Evolutionary conservation across 2,888 invertebrate genomes (phyloP), one percentile per base, ranked within the genome.

Genomic region (Phlogophora meticulosa): DNA sequence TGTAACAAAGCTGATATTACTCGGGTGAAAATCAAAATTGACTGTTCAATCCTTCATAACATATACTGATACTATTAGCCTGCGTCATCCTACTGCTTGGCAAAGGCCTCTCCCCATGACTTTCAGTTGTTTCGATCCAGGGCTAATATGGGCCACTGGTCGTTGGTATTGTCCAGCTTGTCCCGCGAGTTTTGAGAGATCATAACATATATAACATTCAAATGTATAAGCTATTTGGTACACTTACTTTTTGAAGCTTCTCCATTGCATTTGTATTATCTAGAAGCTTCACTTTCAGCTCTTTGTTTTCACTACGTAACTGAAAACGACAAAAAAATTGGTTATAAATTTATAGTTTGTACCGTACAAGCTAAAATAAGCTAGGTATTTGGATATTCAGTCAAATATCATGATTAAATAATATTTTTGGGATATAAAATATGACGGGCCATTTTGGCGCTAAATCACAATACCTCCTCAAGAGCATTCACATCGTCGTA

Each of bases 201-300:
- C n/a, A n/a, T n/a, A n/a, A n/a, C n/a, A n/a, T n/a, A n/a, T n/a
- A n/a, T n/a, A n/a, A 22, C 15, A 38, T 22, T 15, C 22, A 36
- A 53, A 28, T 4, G 7, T 9, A 1, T 10, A 32, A 9, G 9
- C 7, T 22, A 20, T 5, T 11, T 40, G 24, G 57, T 36, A 52
- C 67, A 89, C 93, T 91, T 90, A 94, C 95, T 88, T 90, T 91
- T 89, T 94, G 93, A 64, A 95, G 82, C 46, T 87, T 89, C 28
- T 84, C 85, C 77, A 93, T 83, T n/a, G 87, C 73, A 13, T 72
- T 72, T 46, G 89, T 78, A 82, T 89, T 87, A 71, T 93, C 89
- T 65, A 90, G 87, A 28, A 95, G 82, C 80, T 92, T 91, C 15
- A 64, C 61, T 81, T 93, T 93, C 24, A 95, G 76, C 10, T 88